Base-by-base conservation (phyloP, 2,888 invertebrate species). In the Peribatodes rhomboidaria region DNA sequence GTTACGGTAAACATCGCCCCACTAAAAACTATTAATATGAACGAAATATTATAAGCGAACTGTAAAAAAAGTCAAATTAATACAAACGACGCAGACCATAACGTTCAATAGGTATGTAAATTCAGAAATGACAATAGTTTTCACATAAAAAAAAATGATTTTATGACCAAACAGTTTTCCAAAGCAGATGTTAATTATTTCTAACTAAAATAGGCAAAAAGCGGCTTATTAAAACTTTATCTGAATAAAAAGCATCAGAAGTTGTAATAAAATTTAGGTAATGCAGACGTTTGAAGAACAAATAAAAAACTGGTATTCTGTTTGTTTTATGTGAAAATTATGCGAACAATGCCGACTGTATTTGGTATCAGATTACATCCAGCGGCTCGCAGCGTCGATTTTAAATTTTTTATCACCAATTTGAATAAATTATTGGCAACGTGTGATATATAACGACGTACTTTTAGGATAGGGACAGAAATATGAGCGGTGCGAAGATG, bases 391-490 rank as follows among this genome's bases (percentile, higher is more conserved):
- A 65, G 65, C 49, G 57, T 64, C 68, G 69, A 69, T 61, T 63
- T 73, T 56, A 61, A 59, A 64, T 70, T 62, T 78, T 77, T 76
- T 71, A 69, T 75, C 39, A 59, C 56, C 62, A 69, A 76, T 80
- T 79, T 79, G 62, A 74, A 79, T 80, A 79, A 70, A 74, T 76
- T 67, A 72, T 74, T 60, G 57, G 44, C 50, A 50, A 60, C 18
- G 55, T 77, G 22, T 33, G n/a, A 67, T 74, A 68, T 67, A 67
- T 69, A 69, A 72, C 72, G 63, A 77, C 68, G 60, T 66, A 63
- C 68, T 70, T 47, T 52, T 63, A 52, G 37, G 63, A 57, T n/a
- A 42, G 8, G 3, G 44, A 52, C 22, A 16, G 9, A n/a, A 54
- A 70, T 9, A 67, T 42, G 49, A 57, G 71, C 69, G 68, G 6